These are phyloP conservation scores for Synchiropus splendidus DNA, from an alignment of 2,113 vertebrate species.

Conservation along the genomic window DNA sequence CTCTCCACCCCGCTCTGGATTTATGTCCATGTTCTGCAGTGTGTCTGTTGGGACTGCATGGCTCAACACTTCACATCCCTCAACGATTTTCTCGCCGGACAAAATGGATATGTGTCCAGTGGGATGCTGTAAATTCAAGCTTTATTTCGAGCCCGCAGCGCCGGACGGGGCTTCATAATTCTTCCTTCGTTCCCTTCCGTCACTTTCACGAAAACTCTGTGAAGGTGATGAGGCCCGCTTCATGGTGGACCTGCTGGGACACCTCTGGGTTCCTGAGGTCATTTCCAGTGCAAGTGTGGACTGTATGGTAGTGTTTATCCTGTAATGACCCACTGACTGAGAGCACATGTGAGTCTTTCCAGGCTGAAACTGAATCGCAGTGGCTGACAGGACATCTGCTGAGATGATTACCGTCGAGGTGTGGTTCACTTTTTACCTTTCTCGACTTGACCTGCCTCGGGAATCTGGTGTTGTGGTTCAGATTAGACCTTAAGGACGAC, in stretches of 20 bases:
- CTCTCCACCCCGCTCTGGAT: constrained; percentile 5
- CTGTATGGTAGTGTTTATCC: constrained; percentile 47
- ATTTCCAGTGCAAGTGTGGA: constrained; percentile 27
- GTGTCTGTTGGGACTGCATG: constrained; percentile 29
- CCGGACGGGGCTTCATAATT: neutral
- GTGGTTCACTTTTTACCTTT: constrained; percentile 1
- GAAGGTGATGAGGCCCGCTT: constrained; percentile 11
- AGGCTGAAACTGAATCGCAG: constrained; percentile 26
- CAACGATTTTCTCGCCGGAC: constrained; percentile 10
- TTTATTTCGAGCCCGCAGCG: constrained; percentile 16
- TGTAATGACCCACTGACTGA: constrained; percentile 30
- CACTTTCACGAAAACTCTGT: neutral
- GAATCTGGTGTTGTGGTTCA: neutral
- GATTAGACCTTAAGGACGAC: neutral
- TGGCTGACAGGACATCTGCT: constrained; percentile 30
- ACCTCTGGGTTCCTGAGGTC: constrained; percentile 19
- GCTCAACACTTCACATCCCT: constrained; percentile 9
- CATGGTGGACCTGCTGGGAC: constrained; percentile 5
- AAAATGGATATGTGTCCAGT: constrained; percentile 13
- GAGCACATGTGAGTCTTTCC: constrained; percentile 35
- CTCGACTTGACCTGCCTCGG: neutral
- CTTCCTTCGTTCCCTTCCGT: neutral
- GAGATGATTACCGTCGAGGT: constrained; percentile 24
- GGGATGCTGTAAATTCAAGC: constrained; percentile 20
- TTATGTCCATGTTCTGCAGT: constrained; percentile 27